A percentile compares a stretch with the other conserved stretches of the same genome.
Evolutionary conservation across 2,888 invertebrate species (phyloP).

Genomic region (Caradrina kadenii): DNA sequence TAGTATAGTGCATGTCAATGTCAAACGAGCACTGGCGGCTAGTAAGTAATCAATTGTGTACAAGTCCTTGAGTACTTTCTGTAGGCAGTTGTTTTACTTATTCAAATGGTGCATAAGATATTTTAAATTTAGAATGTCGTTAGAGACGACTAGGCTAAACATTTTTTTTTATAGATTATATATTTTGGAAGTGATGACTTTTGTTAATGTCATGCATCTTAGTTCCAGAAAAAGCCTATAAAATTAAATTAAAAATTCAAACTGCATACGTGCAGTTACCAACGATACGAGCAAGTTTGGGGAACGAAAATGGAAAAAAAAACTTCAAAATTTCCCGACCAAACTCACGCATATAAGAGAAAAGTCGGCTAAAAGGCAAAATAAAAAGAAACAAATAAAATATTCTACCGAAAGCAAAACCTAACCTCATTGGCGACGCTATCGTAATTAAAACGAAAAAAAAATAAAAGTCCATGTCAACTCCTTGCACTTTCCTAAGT

Average conservation of each 20-base stretch:
- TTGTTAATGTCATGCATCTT: constrained; percentile 17
- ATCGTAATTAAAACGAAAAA: constrained; percentile 73
- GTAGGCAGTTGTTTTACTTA: constrained; percentile 27
- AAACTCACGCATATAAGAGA: constrained; percentile 49
- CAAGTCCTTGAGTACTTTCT: constrained; percentile 42
- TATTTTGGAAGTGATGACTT: constrained; percentile 16
- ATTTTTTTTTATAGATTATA: constrained; percentile 30
- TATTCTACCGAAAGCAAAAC: constrained; percentile 56
- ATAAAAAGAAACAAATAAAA: constrained; percentile 54
- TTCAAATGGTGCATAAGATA: constrained; percentile 62
- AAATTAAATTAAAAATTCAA: constrained; percentile 23
- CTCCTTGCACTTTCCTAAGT: constrained; percentile 90
- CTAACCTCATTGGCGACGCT: constrained; percentile 71
- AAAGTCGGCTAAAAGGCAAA: constrained; percentile 16
- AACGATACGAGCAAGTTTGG: constrained; percentile 50
- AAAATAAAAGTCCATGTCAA: constrained; percentile 82
- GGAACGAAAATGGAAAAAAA: constrained; percentile 30
- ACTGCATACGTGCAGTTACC: constrained; percentile 37
- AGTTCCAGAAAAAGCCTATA: constrained; percentile 1
- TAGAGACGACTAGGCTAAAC: constrained; percentile 43
- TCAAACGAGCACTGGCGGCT: constrained; percentile 39
- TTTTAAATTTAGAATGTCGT: constrained; percentile 55
- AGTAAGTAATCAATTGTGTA: constrained; percentile 55
- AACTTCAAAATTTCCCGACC: constrained; percentile 44
- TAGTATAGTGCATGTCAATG: constrained; percentile 18